Evolutionary conservation across 2,888 invertebrate genomes (phyloP).

Genomic region (Gonocerus acuteangulatus): DNA sequence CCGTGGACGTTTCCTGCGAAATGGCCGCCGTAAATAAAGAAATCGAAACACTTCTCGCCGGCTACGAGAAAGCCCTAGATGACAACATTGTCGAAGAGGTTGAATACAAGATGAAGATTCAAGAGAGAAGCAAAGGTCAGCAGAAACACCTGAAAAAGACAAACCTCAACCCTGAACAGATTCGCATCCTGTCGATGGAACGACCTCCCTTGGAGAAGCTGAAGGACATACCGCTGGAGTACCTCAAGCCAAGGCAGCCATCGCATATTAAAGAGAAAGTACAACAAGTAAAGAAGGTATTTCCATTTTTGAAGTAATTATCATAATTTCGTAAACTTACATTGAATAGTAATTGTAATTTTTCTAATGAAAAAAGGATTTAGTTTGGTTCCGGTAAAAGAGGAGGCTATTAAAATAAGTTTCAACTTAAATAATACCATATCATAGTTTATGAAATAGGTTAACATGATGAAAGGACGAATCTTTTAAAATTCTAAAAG

Average conservation of each 20-base stretch:
- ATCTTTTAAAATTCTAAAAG: too few relatives aligned
- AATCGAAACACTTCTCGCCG: slow-evolving; percentile 26
- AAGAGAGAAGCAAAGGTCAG: not conserved
- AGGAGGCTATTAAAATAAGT: too few relatives aligned
- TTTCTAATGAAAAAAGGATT: too few relatives aligned
- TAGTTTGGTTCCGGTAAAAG: too few relatives aligned
- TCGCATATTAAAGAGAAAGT: not conserved
- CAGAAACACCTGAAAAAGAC: not conserved
- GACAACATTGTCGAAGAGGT: slow-evolving; percentile 16
- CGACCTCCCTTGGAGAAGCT: slow-evolving; percentile 31
- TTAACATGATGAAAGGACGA: too few relatives aligned
- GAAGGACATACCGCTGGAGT: slow-evolving; percentile 26
- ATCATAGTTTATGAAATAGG: too few relatives aligned
- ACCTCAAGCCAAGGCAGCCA: slow-evolving; percentile 29
- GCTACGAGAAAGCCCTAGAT: slow-evolving; percentile 26
- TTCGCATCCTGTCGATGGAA: slow-evolving; percentile 26
- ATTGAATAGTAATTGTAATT: too few relatives aligned
- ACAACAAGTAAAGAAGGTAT: too few relatives aligned
- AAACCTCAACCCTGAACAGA: slow-evolving; percentile 3
- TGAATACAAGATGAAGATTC: slow-evolving; percentile 1
- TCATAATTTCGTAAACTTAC: too few relatives aligned
- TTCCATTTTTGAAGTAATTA: too few relatives aligned
- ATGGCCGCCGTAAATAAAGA: slow-evolving; percentile 31
- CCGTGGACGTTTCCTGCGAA: slow-evolving; percentile 30
- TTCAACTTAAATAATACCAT: too few relatives aligned